Evolutionary conservation across 2,888 invertebrate species (phyloP).

Genomic region (Agonum fuliginosum): DNA sequence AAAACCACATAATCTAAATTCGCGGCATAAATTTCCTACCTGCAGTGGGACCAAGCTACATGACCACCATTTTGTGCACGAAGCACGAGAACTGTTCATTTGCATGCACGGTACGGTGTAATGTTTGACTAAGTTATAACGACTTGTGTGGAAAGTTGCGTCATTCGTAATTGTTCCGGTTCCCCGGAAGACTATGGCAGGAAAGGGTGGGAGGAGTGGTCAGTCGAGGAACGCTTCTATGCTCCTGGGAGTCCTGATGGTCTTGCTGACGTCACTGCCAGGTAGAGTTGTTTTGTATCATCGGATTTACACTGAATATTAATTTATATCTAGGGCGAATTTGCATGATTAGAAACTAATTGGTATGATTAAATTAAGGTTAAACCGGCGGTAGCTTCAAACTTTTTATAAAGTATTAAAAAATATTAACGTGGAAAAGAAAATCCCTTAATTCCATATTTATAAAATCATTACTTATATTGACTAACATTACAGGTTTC

Average conservation of each 20-base stretch:
- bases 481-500: no score
- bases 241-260: constrained; percentile 9
- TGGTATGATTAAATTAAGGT: constrained; percentile 7
- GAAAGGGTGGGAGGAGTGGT: background rate
- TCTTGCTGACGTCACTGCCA: background rate
- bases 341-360: constrained; percentile 20
- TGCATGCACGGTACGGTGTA: constrained; percentile 11
- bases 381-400: no score
- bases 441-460: no score
- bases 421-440: no score
- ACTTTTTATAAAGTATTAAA: no score
- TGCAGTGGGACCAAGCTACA: no score
- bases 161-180: constrained; percentile 29
- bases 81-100: constrained; percentile 1
- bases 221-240: background rate
- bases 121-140: constrained; percentile 40
- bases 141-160: constrained; percentile 42
- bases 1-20: background rate
- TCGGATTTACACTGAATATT: constrained; percentile 35
- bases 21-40: constrained; percentile 14
- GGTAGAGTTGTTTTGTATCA: constrained; percentile 17
- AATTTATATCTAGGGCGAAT: background rate
- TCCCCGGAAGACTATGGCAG: background rate
- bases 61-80: background rate
- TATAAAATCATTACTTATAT: no score